Evolutionary conservation across 2,113 vertebrate genomes (phyloP), one percentile per base, ranked within the genome.

Genomic region (Dipodomys spectabilis): DNA sequence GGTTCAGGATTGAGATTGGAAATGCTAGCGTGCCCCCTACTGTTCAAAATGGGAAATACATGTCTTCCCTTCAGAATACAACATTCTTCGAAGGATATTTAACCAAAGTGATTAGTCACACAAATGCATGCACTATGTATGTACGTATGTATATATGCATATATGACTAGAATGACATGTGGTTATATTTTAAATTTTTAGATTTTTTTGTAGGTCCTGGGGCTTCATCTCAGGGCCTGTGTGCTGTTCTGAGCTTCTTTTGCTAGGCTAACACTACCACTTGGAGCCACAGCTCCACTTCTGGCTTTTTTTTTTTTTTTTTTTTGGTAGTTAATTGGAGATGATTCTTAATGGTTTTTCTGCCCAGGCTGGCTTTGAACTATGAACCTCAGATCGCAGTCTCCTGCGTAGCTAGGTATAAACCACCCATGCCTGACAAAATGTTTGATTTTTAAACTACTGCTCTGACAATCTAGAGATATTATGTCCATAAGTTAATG

Each of bases 21-120:
- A 93, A 96, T 94, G 64, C 96, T 49, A 45, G 88, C 84, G 96
- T 97, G 92, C 97, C 98, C 96, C 96, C 98, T 98, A 97, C 91
- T 25, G 98, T 7, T 22, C 8, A 9, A 78, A 82, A 25, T 13
- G 49, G 30, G 35, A 75, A 79, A 39, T 45, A 4, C 2, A 1
- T 78, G 83, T 73, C 82, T 84, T 35, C 32, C 57, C 49, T 23
- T 93, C 57, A 45, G 32, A 75, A 7, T 30, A 65, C 23, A 69
- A 18, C 11, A 35, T 92, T 73, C 77, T 69, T 77, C 9, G 13
- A 84, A 28, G 0, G 2, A 1, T n/a, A 18, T 13, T 81, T 57
- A 78, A 71, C 5, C 49, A 71, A 64, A 89, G 4, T 35, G 25
- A 32, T 69, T 27, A 45, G 25, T 72, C 30, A 53, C 3, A 27